Conservation (phyloP, 2,888 invertebrate species). For the Noctua comes region DNA sequence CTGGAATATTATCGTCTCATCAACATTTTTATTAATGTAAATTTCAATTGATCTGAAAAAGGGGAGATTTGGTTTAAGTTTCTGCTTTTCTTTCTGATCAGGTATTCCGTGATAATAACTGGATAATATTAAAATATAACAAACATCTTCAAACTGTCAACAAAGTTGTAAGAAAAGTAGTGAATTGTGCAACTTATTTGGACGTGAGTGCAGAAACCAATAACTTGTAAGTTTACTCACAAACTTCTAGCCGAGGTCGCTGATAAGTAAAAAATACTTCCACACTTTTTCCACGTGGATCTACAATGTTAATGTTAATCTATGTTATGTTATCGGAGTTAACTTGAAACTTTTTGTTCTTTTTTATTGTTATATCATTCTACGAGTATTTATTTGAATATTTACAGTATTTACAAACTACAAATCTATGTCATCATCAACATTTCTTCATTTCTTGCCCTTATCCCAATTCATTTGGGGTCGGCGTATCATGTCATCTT, state of each 20-base stretch:
- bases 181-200: slow-evolving; percentile 65
- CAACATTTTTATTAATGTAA: not conserved
- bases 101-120: not conserved
- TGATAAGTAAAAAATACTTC: slow-evolving; percentile 64
- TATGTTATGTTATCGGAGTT: slow-evolving; percentile 22
- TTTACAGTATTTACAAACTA: no score
- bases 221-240: slow-evolving; percentile 77
- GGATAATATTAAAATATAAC: slow-evolving; percentile 7
- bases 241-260: slow-evolving; percentile 66
- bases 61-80: not conserved
- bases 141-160: slow-evolving; percentile 7
- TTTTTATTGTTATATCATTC: not conserved
- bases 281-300: slow-evolving; percentile 1
- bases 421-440: no score
- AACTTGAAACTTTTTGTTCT: slow-evolving; percentile 6
- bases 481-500: no score
- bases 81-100: not conserved
- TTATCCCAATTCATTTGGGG: no score
- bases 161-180: slow-evolving; percentile 59
- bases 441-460: no score
- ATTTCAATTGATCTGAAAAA: not conserved
- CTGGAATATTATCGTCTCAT: not conserved
- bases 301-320: no score
- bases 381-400: no score
- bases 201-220: slow-evolving; percentile 74